Evolutionary conservation across 2,113 vertebrate genomes (phyloP), one percentile per base, ranked within the genome.

Genomic region (rat (Rattus norvegicus)): DNA sequence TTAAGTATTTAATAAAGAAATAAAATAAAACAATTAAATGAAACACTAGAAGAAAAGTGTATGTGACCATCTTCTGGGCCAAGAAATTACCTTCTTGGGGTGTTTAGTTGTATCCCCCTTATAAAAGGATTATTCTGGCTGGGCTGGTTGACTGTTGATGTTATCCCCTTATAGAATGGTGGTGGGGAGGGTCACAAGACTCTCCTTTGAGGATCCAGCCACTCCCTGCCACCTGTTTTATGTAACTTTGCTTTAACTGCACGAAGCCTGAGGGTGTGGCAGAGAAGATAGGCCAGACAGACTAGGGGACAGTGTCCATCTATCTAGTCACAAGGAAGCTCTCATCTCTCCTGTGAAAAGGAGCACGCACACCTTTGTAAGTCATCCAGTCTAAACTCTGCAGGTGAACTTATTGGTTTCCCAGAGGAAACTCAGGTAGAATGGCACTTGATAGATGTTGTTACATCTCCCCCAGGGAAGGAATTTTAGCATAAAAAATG

Each of bases 11-110:
- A 95, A 67, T 87, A 30, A 56, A 56, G 2, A 8, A 56, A 56
- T 13, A 56, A 56, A 56, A 56, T 2, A 56, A 56, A 17, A 63
- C 83, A 7, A 56, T 52, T 26, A 93, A 49, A 92, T 85, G 24
- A 97, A 92, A 81, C 95, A 75, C 30, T 79, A 91, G 54, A 94
- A 94, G 76, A 92, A 63, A 84, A 26, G 1, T 84, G 24, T 43
- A 4, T 61, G n/a, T 61, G 72, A 43, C 20, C n/a, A 75, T 75
- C 8, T 16, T 39, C 39, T 43, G 56, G 63, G n/a, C 22, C 6
- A 84, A 63, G 12, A 54, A 43, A 28, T 36, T 28, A 28, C 20
- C 24, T 63, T 83, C 36, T 84, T 17, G 80, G 56, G 56, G 12
- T n/a, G 22, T 61, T 63, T 59, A 84, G n/a, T 36, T 63, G n/a